phyloP scores from a whole-genome alignment of 2,888 invertebrate genomes.

The Ashinkailepas kermadecensis region DNA sequence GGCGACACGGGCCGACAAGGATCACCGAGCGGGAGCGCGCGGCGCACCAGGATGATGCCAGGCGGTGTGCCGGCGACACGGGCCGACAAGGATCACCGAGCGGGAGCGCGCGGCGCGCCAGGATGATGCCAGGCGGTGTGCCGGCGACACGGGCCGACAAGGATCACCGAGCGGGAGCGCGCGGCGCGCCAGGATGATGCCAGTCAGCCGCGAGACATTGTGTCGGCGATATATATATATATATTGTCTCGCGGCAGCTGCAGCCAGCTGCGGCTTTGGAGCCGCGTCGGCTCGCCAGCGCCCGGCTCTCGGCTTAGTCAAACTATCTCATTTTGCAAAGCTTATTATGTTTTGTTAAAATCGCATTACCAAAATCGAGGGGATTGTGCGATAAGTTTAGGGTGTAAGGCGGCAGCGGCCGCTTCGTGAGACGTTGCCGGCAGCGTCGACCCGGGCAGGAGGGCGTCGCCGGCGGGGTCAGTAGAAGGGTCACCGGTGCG shows the following conservation, averaged over 20 bases:
- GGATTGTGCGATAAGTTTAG: conserved; percentile 19
- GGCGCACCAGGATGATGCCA: neutral
- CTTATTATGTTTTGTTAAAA: conserved; percentile 21
- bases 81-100: no score
- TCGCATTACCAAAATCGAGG: conserved; percentile 22
- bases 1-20: no score
- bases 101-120: neutral
- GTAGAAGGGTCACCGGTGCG: no score
- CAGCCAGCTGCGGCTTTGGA: neutral
- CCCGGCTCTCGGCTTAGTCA: conserved; percentile 7
- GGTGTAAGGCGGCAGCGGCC: neutral
- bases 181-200: neutral
- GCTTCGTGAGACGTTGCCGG: neutral
- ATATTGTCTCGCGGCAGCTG: no score
- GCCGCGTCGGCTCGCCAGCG: neutral
- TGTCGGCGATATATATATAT: neutral
- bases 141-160: no score
- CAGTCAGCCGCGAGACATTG: neutral
- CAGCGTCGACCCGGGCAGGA: no score
- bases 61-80: no score
- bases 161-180: no score
- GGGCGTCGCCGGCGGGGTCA: no score
- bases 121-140: neutral
- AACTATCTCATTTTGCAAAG: conserved; percentile 21
- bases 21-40: neutral